Percentiles rank a stretch among this genome's conserved stretches.
phyloP scores from a whole-genome alignment of 35 echinoderm and acorn worm species.

The Eucidaris tribuloides region DNA sequence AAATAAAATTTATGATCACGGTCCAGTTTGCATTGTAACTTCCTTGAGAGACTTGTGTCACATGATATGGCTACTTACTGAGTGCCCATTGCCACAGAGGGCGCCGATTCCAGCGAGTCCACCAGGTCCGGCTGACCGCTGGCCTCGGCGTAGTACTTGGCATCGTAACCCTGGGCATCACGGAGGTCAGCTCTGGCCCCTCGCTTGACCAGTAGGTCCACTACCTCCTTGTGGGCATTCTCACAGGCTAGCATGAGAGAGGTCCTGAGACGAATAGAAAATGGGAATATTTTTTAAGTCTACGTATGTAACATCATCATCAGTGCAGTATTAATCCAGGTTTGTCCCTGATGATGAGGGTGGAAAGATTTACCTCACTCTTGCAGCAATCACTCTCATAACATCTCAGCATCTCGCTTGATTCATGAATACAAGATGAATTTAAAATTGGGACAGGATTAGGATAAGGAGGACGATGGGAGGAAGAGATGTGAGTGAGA shows the following conservation, averaged over 20 bases:
- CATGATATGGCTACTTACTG: constrained; percentile 50
- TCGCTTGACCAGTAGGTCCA: constrained; percentile 87
- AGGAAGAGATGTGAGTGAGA: no score
- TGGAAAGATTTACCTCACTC: no score
- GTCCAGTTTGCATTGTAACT: neutral
- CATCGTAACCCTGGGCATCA: constrained; percentile 81
- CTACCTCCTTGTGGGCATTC: constrained; percentile 68
- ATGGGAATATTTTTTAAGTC: neutral
- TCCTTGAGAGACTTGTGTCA: neutral
- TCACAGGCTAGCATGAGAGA: constrained; percentile 86
- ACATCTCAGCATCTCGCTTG: no score
- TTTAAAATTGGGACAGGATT: no score
- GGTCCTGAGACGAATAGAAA: constrained; percentile 41
- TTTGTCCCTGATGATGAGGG: no score
- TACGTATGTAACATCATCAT: no score
- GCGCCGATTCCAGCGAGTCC: constrained; percentile 54
- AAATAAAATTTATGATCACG: neutral
- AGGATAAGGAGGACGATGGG: no score
- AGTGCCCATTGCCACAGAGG: constrained; percentile 96
- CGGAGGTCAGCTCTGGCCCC: constrained; percentile 69
- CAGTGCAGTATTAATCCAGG: no score
- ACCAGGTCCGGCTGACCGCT: constrained; percentile 42
- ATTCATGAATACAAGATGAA: no score
- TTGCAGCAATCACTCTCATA: no score
- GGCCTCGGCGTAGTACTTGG: constrained; percentile 62